Conservation (phyloP, 2,113 vertebrate species). For the Xyrauchen texanus region DNA sequence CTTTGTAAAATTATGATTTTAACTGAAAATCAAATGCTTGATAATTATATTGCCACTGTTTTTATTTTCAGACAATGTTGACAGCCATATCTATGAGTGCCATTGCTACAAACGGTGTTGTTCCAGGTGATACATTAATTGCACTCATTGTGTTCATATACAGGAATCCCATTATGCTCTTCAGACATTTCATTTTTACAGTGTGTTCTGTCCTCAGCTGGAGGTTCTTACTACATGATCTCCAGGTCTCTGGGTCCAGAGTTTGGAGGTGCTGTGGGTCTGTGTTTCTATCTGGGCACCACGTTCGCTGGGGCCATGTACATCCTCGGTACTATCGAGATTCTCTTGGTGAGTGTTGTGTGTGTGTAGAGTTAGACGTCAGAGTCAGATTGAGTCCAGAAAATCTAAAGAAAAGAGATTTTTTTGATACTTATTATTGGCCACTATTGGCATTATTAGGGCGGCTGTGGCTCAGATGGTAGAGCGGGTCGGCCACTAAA, state of each 20-base stretch:
- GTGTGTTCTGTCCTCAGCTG: constrained; percentile 62
- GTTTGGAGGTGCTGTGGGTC: constrained; percentile 80
- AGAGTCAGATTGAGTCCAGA: too few species aligned
- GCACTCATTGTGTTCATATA: too few species aligned
- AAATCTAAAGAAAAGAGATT: too few species aligned
- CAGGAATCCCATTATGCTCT: too few species aligned
- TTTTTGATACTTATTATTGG: too few species aligned
- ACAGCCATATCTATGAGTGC: constrained; percentile 98
- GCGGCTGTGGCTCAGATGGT: too few species aligned
- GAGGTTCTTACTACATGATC: constrained; percentile 83
- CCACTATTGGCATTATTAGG: too few species aligned
- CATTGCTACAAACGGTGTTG: constrained; percentile 94
- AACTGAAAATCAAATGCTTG: too few species aligned
- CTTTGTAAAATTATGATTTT: too few species aligned
- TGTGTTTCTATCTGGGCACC: constrained; percentile 81
- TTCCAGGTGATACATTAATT: constrained; percentile 80
- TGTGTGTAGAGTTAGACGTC: neutral
- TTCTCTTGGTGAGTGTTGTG: constrained; percentile 72
- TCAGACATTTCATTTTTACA: neutral
- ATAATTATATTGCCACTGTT: neutral
- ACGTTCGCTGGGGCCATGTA: constrained; percentile 83
- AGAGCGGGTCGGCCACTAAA: too few species aligned
- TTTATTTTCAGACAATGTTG: constrained; percentile 85
- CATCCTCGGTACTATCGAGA: constrained; percentile 82
- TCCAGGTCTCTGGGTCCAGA: constrained; percentile 81